Percentiles rank a stretch among this genome's conserved stretches.
phyloP scores from a whole-genome alignment of 2,797 vertebrate genomes.

The Malacoctenus gilli region DNA sequence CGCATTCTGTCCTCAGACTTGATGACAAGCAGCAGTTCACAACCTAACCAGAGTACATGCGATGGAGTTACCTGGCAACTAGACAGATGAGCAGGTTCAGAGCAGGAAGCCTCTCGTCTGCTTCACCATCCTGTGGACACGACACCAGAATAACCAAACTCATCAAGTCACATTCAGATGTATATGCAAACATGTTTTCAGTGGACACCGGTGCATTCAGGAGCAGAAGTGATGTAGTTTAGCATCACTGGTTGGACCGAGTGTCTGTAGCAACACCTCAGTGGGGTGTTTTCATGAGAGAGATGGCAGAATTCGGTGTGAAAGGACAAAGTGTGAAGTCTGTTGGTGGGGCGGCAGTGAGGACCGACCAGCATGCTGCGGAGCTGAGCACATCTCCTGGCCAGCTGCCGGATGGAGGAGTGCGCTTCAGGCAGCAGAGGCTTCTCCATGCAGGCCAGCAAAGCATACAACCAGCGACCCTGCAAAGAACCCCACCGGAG shows the following conservation, averaged over 20 bases:
- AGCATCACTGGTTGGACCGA: no score
- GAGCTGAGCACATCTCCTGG: conserved; percentile 92
- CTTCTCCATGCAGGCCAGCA: conserved; percentile 95
- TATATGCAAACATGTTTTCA: no score
- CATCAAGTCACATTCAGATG: no score
- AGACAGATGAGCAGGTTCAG: conserved; percentile 97
- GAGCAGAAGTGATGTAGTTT: no score
- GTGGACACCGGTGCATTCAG: no score
- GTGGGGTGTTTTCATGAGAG: background rate
- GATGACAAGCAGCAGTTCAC: no score
- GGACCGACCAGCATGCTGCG: conserved; percentile 76
- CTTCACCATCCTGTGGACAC: conserved; percentile 84
- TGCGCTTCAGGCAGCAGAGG: conserved; percentile 95
- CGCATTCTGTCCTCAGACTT: no score
- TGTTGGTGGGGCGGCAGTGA: no score
- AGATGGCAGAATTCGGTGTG: background rate
- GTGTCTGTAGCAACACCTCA: no score
- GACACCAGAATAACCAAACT: no score
- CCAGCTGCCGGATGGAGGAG: conserved; percentile 94
- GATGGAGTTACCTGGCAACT: conserved; percentile 90
- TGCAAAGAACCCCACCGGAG: conserved; percentile 49
- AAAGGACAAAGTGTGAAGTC: background rate
- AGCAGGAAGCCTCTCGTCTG: conserved; percentile 90
- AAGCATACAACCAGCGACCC: conserved; percentile 94
- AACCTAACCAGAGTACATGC: no score